phyloP scores from a whole-genome alignment of 2,797 vertebrate species.

The Falco berigora region DNA sequence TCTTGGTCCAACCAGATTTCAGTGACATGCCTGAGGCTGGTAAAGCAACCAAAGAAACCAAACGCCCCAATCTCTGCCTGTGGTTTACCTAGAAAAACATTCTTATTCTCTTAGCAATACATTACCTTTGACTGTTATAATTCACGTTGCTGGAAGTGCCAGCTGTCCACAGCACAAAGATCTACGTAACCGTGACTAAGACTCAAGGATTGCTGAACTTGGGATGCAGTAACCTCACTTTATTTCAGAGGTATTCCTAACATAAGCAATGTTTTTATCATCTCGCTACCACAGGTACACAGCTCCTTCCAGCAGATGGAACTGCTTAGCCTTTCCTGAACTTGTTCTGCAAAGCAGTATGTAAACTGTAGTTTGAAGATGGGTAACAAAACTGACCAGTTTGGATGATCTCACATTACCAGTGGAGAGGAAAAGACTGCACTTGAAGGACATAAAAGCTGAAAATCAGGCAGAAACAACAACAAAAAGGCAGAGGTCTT shows the following conservation, averaged over 20 bases:
- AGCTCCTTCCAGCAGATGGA: constrained; percentile 35
- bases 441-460: background rate
- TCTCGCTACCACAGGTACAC: background rate
- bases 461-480: background rate
- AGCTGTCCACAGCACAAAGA: background rate
- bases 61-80: background rate
- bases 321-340: constrained; percentile 22
- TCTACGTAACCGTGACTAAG: background rate
- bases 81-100: background rate
- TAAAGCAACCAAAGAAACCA: background rate
- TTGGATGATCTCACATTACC: background rate
- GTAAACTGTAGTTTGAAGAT: background rate
- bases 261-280: background rate
- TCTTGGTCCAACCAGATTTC: background rate
- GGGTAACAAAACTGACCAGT: background rate
- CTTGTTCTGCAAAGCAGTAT: background rate
- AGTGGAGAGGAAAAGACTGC: background rate
- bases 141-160: background rate
- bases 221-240: background rate
- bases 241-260: background rate
- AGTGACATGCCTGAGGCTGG: background rate
- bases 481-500: background rate
- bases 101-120: background rate
- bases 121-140: background rate
- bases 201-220: background rate